Evolutionary conservation across 1,140 invertebrate species (phyloP).

Genomic region (fruit fly (Drosophila melanogaster)): Release_6_plus_ISO1_MT NT_037436.4:8748501-8749000

Average conservation of each 20-base stretch:
- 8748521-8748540: background rate
- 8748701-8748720: constrained; percentile 50
- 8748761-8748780: constrained; percentile 27
- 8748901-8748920: background rate
- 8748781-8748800: background rate
- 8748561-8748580: background rate
- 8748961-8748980: too few relatives aligned
- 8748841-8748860: background rate
- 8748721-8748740: constrained; percentile 35
- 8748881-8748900: too few relatives aligned
- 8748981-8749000: too few relatives aligned
- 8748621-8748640: constrained; percentile 65
- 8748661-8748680: constrained; percentile 65
- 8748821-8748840: background rate
- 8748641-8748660: constrained; percentile 61
- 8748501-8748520: background rate
- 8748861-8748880: too few relatives aligned
- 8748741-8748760: constrained; percentile 14
- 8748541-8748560: background rate
- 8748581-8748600: constrained; percentile 28
- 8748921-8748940: too few relatives aligned
- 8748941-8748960: too few relatives aligned
- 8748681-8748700: constrained; percentile 59
- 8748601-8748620: background rate
- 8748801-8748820: background rate